These are phyloP conservation scores for Perdita meconis DNA, from an alignment of 2,888 invertebrate species.

Conservation along the genomic window DNA sequence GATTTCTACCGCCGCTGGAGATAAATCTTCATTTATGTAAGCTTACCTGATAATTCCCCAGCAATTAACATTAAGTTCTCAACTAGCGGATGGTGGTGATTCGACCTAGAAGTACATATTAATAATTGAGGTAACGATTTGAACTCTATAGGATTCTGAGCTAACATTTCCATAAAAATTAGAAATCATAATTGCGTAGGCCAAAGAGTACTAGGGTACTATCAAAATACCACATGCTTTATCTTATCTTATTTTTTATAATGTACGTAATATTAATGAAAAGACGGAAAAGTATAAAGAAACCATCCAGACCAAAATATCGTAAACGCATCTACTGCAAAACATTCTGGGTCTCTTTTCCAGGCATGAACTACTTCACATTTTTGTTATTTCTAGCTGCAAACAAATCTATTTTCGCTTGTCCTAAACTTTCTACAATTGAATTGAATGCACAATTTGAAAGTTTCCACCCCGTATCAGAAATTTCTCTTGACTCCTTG, in stretches of 20 bases:
- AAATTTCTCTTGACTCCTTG: neutral
- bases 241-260: conserved; percentile 74
- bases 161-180: conserved; percentile 35
- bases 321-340: conserved; percentile 67
- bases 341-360: neutral
- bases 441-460: neutral
- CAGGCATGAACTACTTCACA: conserved; percentile 3
- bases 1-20: conserved; percentile 42
- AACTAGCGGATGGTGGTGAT: conserved; percentile 60
- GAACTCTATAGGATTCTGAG: conserved; percentile 53
- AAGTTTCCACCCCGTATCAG: conserved; percentile 9
- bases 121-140: conserved; percentile 60
- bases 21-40: conserved; percentile 48
- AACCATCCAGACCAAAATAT: conserved; percentile 36
- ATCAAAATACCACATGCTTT: conserved; percentile 74
- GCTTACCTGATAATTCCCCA: conserved; percentile 69
- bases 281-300: conserved; percentile 75
- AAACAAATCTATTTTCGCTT: conserved; percentile 7
- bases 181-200: conserved; percentile 69
- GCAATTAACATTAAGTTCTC: conserved; percentile 67
- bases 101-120: conserved; percentile 61
- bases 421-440: neutral
- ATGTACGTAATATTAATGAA: conserved; percentile 66
- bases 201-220: conserved; percentile 75
- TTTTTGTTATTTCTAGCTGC: conserved; percentile 4